Evolutionary conservation across 2,113 vertebrate species (phyloP), one percentile per base, ranked within the genome.

Genomic region (Clinocottus analis): DNA sequence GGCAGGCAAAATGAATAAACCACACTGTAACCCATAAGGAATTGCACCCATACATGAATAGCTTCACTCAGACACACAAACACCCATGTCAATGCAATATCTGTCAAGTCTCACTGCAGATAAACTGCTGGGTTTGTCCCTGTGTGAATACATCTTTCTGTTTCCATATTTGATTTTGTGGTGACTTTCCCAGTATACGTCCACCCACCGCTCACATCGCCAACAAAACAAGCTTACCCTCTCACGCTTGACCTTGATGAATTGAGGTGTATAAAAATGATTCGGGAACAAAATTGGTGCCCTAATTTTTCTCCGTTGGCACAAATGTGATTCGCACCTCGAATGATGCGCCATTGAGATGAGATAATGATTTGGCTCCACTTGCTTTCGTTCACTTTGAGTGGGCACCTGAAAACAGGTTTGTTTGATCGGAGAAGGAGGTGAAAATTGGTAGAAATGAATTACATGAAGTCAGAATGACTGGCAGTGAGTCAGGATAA

Each of bases 161-260:
- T 72, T 47, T 71, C 37, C 63, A 21, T 65, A 53, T 53, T 23
- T 1, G 14, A 58, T 81, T 83, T n/a, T 37, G 58, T 70, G 63
- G 43, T 25, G 49, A 70, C 72, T 71, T 61, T n/a, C 37, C 23
- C 47, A 27, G 45, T 84, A 79, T 61, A 72, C 39, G 74, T 72
- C 27, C 49, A 25, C 27, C 25, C 56, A 31, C 45, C 37, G 37
- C 79, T 78, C 62, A 45, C 31, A 23, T 69, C 21, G 25, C 66
- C 72, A 53, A 74, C 49, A 64, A 83, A 86, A 75, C 71, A 45
- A n/a, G 75, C 80, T 87, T 83, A 74, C 45, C 45, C 61, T 61
- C 62, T 77, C 65, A 13, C 53, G 64, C 74, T 74, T 5, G 0
- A 62, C 35, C 41, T 25, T 45, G 59, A 60, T 63, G 69, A 81